Conservation (phyloP, 1,140 invertebrate genomes). For the Planococcus citri region DNA sequence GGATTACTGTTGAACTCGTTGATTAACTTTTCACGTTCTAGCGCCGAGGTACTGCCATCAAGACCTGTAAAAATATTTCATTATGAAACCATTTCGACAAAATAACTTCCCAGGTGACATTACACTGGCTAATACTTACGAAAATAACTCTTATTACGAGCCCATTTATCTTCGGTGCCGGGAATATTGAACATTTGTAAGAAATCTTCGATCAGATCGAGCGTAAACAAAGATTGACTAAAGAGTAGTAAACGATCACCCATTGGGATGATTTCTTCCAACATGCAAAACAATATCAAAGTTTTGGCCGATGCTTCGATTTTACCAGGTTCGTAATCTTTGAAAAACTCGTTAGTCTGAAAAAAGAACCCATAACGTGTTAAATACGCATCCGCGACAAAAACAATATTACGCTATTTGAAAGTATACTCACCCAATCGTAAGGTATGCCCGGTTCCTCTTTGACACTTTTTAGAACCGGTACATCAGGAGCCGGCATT, state of each 20-base stretch:
- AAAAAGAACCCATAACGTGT: conserved; percentile 28
- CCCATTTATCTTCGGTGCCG: conserved; percentile 60
- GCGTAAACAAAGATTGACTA: conserved; percentile 88
- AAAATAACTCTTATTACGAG: conserved; percentile 78
- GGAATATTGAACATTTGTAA: conserved; percentile 66
- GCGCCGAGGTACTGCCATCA: conserved; percentile 87
- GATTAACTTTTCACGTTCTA: conserved; percentile 90
- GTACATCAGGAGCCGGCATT: not conserved
- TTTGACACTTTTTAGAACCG: conserved; percentile 34
- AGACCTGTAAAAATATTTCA: conserved; percentile 44
- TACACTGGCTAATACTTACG: conserved; percentile 48
- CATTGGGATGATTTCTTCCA: conserved; percentile 72
- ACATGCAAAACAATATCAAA: conserved; percentile 82
- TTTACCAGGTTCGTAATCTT: conserved; percentile 74
- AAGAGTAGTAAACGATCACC: conserved; percentile 92
- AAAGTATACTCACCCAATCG: conserved; percentile 55
- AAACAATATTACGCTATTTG: not conserved
- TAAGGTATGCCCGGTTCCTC: conserved; percentile 68
- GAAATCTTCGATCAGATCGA: conserved; percentile 95
- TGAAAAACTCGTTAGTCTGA: conserved; percentile 69
- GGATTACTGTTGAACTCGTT: conserved; percentile 91
- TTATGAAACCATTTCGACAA: not conserved
- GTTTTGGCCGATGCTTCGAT: conserved; percentile 93
- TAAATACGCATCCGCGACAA: not conserved
- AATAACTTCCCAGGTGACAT: too few species aligned